A percentile compares a stretch with the other conserved stretches of the same genome.
phyloP scores from a whole-genome alignment of 1,140 invertebrate genomes.

The Lethrus apterus region DNA sequence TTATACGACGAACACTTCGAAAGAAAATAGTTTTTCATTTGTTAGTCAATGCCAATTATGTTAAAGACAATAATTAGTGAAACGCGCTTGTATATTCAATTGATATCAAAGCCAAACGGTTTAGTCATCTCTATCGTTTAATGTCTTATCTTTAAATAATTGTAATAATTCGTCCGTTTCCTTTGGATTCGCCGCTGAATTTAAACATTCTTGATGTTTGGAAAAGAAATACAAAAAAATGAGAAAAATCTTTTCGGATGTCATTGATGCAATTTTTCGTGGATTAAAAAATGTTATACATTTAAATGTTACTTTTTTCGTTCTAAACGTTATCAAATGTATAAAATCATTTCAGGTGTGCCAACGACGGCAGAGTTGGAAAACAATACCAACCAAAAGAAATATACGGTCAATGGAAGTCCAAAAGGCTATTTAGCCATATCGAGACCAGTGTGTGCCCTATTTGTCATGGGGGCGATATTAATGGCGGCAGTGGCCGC shows the following conservation, averaged over 20 bases:
- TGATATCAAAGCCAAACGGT: too few relatives aligned
- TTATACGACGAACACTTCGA: too few relatives aligned
- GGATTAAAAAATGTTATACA: background rate
- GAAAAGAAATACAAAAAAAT: background rate
- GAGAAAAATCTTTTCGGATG: background rate
- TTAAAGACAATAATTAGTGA: too few relatives aligned
- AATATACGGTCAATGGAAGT: conserved; percentile 36
- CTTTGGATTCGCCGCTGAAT: background rate
- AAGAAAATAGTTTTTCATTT: too few relatives aligned
- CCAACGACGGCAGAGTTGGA: conserved; percentile 33
- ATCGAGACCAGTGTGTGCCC: conserved; percentile 30
- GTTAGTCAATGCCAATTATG: too few relatives aligned
- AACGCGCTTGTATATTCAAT: too few relatives aligned
- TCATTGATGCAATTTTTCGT: background rate
- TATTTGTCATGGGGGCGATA: conserved; percentile 35
- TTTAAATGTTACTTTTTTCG: background rate
- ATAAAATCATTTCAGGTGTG: conserved; percentile 36
- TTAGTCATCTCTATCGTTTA: too few relatives aligned
- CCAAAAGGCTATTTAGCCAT: conserved; percentile 27
- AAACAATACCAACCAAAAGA: conserved; percentile 34
- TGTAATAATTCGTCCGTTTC: background rate
- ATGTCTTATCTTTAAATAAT: too few relatives aligned
- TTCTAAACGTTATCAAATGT: too few relatives aligned
- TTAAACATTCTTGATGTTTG: background rate
- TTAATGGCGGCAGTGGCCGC: conserved; percentile 32